Evolutionary conservation across 2,888 invertebrate species (phyloP), one percentile per base, ranked within the genome.

Genomic region (Cosmopolites sordidus): DNA sequence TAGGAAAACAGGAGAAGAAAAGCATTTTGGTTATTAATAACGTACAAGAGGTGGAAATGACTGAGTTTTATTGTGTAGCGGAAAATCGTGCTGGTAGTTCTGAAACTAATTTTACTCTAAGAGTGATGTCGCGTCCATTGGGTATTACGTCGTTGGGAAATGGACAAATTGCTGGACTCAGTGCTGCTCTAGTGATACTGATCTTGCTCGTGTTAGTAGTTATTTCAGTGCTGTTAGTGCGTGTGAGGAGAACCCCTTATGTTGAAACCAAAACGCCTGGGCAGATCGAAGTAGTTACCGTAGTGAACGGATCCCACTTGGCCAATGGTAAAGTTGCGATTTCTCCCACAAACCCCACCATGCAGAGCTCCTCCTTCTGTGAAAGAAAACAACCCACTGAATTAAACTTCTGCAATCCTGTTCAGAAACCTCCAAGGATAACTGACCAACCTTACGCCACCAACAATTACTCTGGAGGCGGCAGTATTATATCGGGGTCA

Each of bases 81-180:
- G 91, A 92, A 73, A 94, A 93, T 73, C 84, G 87, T 56, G 93
- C 90, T 2, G 93, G 92, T 16, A 87, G 83, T 66, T 87, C 88
- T 27, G 91, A 91, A 75, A 89, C 90, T 11, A 93, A 93, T 73
- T 92, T 92, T 68, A 92, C 92, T 30, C 78, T 93, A 37, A 87
- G 88, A 68, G 88, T 93, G 48, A 83, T 86, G 46, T 81, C 88
- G 74, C 76, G 84, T 52, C 80, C 88, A 41, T 87, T 86, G 18
- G 89, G 90, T 44, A 87, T 90, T 80, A 86, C 87, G 1, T 86
- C 87, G 1, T 74, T 92, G 54, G 90, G 88, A 43, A 87, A 86
- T 60, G 88, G 90, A 6, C 91, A 92, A 72, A 90, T 92, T 63
- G 89, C 89, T 16, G 90, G 91, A 37, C 76, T 92, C 49, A 89